Evolutionary conservation across 1,140 invertebrate species (phyloP), one percentile per base, ranked within the genome.

Genomic region (Heliothis virescens): DNA sequence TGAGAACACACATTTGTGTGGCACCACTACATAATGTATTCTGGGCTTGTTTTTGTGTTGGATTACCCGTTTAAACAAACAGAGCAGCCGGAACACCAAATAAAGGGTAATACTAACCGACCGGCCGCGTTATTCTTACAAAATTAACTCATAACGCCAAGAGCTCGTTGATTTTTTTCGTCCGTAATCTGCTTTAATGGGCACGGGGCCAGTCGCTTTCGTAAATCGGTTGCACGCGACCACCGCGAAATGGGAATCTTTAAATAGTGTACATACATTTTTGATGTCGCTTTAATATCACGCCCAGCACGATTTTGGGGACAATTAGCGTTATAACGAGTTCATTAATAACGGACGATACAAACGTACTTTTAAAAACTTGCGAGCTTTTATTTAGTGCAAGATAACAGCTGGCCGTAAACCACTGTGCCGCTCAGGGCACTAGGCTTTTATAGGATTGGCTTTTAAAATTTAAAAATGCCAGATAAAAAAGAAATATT

Each of bases 111-210:
- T 87, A 92, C 92, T 93, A 94, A 92, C 92, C 87, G 85, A 88
- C 34, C 87, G 86, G 85, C 81, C 87, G 87, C 90, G 91, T 94
- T 93, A 93, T 91, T 93, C 90, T 94, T 94, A 92, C 91, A 90
- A 94, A 93, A 94, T 94, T 94, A 94, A 94, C 92, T 94, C 92
- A 92, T 93, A 94, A 93, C 90, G 89, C 89, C 89, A 91, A 92
- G 89, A 91, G 91, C 85, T 90, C 72, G 89, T 91, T 92, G 88
- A 89, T 91, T 92, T 92, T 93, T 94, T 93, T 88, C 84, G 78
- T 85, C 86, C 88, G 89, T 93, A 94, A 94, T 94, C 92, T 92
- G 89, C 87, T 92, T 90, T 93, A 92, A 92, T 91, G 93, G 93
- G 92, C 93, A 91, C 86, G 81, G 81, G 91, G 91, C 92, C 92